Base-by-base conservation (phyloP, 2,797 vertebrate species). In the Chloroceryle amazona region DNA sequence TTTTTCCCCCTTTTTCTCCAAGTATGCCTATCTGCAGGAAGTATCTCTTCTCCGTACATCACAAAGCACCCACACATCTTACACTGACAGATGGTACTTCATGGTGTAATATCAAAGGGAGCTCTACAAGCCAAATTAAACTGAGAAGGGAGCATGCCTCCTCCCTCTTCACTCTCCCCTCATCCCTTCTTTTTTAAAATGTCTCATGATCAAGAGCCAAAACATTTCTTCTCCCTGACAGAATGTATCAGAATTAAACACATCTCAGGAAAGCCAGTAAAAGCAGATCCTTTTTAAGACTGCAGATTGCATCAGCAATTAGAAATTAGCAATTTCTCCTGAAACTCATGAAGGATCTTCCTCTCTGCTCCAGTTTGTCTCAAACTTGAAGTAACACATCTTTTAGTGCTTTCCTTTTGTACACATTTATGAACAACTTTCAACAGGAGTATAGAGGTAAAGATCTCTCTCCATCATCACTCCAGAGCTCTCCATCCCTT, bases 131-230 rank as follows among this genome's bases (percentile, higher is more conserved):
- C 89, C 92, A 87, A 93, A 86, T 65, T 87, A 85, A 94, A 91
- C 84, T 75, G 90, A 91, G 79, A 80, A 80, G 81, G 55, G 91
- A 95, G 67, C 89, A 82, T 71, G 57, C 63, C 71, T 96, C 70
- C 81, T 94, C 84, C 44, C 74, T 94, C 71, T 70, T 90, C 41
- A 28, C 92, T 85, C 85, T 89, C 44, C 33, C 75, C 57, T 90
- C 86, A 90, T 57, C 75, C 62, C 55, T 87, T 95, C 46, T 42
- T 92, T 89, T 89, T 74, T n/a, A 78, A 96, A 93, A 85, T 41
- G 63, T 37, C 72, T 94, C 74, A 95, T 74, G 89, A 95, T 95
- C 96, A 95, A 95, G 92, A 96, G 93, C 95, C 92, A 96, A 95
- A 96, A 87, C 78, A 87, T 78, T 94, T 96, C 91, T 87, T 94